Percentiles rank a stretch among this genome's conserved stretches.
phyloP scores from a whole-genome alignment of 2,113 vertebrate species.

The Podocnemis expansa region DNA sequence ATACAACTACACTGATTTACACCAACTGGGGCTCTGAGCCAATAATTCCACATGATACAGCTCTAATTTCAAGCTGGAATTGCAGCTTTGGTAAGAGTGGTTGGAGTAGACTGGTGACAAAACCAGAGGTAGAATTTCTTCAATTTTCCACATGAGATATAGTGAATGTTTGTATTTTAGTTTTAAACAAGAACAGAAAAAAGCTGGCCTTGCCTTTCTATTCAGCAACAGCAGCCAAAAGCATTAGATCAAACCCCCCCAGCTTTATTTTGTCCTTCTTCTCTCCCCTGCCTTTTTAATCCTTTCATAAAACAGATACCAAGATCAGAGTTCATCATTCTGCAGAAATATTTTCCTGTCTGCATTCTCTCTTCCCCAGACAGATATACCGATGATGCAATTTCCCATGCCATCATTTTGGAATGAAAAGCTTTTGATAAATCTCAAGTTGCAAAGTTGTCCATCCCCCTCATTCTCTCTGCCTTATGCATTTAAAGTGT shows the following conservation, averaged over 20 bases:
- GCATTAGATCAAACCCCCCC: background rate
- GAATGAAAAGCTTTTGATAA: slow-evolving; percentile 63
- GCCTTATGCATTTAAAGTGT: slow-evolving; percentile 3
- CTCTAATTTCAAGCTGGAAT: background rate
- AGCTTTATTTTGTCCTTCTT: background rate
- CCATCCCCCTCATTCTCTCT: slow-evolving; percentile 21
- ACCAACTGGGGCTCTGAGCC: background rate
- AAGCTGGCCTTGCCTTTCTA: background rate
- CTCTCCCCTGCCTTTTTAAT: background rate
- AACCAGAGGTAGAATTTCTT: background rate
- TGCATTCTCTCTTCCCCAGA: slow-evolving; percentile 50
- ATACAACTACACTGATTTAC: background rate
- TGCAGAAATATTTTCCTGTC: slow-evolving; percentile 54
- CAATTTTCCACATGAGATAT: background rate
- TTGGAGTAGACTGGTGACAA: background rate
- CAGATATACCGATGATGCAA: slow-evolving; percentile 35
- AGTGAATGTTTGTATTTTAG: background rate
- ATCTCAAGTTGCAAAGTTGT: slow-evolving; percentile 32
- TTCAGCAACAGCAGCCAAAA: background rate
- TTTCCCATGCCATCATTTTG: slow-evolving; percentile 50
- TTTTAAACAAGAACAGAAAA: background rate
- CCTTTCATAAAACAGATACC: background rate
- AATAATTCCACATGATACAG: background rate
- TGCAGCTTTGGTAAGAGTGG: background rate
- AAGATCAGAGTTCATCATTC: slow-evolving; percentile 30